These are phyloP conservation scores for Gobiocypris rarus DNA, from an alignment of 2,113 vertebrate species.

Conservation along the genomic window DNA sequence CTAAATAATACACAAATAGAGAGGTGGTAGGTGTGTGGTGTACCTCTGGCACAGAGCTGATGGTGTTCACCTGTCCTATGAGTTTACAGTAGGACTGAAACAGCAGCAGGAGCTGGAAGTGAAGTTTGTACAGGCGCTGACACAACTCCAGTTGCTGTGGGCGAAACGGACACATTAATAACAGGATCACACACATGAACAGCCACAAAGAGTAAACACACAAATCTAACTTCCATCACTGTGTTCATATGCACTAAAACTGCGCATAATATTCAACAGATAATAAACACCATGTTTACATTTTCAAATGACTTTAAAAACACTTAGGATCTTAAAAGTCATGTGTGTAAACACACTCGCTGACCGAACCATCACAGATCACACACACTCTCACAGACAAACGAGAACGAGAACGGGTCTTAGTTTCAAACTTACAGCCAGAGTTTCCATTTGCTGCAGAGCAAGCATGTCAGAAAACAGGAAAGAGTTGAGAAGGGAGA, in stretches of 20 bases:
- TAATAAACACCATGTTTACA: too few relatives aligned
- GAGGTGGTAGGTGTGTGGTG: not conserved
- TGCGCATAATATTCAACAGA: too few relatives aligned
- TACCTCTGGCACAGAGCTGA: conserved; percentile 97
- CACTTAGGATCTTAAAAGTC: not conserved
- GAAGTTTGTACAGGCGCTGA: conserved; percentile 96
- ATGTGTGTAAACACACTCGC: not conserved
- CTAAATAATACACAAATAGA: not conserved
- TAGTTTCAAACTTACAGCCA: conserved; percentile 95
- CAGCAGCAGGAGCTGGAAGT: conserved; percentile 97
- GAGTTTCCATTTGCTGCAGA: conserved; percentile 99
- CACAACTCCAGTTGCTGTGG: conserved; percentile 96
- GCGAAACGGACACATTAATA: conserved; percentile 16
- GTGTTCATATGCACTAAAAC: not conserved
- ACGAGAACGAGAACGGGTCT: conserved; percentile 69
- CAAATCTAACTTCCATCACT: conserved; percentile 24
- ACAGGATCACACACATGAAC: not conserved
- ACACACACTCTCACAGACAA: not conserved
- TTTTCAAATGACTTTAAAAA: not conserved
- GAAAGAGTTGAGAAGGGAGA: conserved; percentile 69
- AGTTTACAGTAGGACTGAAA: conserved; percentile 99
- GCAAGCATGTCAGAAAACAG: conserved; percentile 92
- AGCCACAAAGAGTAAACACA: conserved; percentile 36
- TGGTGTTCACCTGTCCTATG: conserved; percentile 94
- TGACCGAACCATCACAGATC: not conserved